Conservation (phyloP, 2,113 vertebrate species). For the Cyprinodon variegatus region DNA sequence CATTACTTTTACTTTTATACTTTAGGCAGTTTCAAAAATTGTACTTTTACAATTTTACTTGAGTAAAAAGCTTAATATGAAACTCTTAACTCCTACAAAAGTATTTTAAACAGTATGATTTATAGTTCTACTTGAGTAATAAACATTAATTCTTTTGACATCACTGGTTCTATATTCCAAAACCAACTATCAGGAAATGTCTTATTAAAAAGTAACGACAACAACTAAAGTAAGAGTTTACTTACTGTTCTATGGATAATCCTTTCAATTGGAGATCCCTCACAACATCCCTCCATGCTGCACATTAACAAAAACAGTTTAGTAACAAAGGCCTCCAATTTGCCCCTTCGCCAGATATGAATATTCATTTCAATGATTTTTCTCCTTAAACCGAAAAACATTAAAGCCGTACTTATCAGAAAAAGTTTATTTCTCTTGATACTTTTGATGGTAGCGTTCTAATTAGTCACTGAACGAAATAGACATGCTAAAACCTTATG, state of each 20-base stretch:
- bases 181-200: neutral
- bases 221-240: neutral
- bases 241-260: conserved; percentile 19
- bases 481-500: neutral
- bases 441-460: neutral
- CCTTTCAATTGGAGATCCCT: accelerated
- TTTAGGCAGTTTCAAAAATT: too few species aligned
- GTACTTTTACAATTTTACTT: too few species aligned
- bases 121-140: too few species aligned
- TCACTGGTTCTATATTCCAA: too few species aligned
- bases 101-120: too few species aligned
- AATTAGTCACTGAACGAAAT: neutral
- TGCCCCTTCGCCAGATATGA: neutral
- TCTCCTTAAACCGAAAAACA: neutral
- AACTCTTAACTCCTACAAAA: too few species aligned
- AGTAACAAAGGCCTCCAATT: neutral
- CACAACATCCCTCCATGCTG: conserved; percentile 33
- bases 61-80: too few species aligned
- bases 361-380: neutral
- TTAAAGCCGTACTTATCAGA: neutral
- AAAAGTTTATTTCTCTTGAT: neutral
- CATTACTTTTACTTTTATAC: too few species aligned
- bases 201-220: neutral
- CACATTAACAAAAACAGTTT: neutral
- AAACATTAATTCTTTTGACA: too few species aligned